Evolutionary conservation across 2,888 invertebrate genomes (phyloP).

Genomic region (Cacoxenus indagator): DNA sequence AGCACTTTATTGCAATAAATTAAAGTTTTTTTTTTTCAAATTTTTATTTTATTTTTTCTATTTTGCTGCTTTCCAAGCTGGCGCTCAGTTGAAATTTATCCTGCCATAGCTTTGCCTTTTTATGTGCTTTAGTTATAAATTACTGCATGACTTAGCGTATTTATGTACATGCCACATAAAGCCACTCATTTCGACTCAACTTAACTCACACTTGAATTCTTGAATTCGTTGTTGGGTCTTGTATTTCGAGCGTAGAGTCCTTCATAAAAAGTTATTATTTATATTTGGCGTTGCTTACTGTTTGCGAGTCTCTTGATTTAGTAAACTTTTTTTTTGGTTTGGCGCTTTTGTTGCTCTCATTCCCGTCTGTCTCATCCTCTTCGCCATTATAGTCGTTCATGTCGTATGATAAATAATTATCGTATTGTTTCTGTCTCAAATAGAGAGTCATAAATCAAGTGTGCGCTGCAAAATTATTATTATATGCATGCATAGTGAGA

Average conservation of each 20-base stretch:
- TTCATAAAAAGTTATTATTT: slow-evolving; percentile 22
- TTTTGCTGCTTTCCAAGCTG: no score
- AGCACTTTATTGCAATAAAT: slow-evolving; percentile 49
- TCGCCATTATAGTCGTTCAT: background rate
- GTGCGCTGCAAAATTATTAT: slow-evolving; percentile 16
- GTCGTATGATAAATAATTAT: slow-evolving; percentile 43
- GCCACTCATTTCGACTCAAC: background rate
- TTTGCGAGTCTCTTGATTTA: background rate
- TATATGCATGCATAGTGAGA: background rate
- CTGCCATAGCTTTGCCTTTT: slow-evolving; percentile 40
- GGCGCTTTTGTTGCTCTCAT: background rate
- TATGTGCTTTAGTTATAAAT: slow-evolving; percentile 42
- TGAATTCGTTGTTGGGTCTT: background rate
- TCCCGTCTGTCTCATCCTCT: background rate
- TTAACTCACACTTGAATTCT: background rate
- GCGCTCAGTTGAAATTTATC: slow-evolving; percentile 7
- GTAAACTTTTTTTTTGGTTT: no score
- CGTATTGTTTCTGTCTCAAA: slow-evolving; percentile 47
- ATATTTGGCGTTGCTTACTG: slow-evolving; percentile 7
- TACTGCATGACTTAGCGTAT: slow-evolving; percentile 33
- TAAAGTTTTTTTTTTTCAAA: no score
- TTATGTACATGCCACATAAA: slow-evolving; percentile 14
- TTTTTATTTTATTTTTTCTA: slow-evolving; percentile 29
- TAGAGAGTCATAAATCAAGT: slow-evolving; percentile 43
- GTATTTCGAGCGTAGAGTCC: no score